Evolutionary conservation across 2,888 invertebrate species (phyloP).

Genomic region (Cremastobaeus sp.): DNA sequence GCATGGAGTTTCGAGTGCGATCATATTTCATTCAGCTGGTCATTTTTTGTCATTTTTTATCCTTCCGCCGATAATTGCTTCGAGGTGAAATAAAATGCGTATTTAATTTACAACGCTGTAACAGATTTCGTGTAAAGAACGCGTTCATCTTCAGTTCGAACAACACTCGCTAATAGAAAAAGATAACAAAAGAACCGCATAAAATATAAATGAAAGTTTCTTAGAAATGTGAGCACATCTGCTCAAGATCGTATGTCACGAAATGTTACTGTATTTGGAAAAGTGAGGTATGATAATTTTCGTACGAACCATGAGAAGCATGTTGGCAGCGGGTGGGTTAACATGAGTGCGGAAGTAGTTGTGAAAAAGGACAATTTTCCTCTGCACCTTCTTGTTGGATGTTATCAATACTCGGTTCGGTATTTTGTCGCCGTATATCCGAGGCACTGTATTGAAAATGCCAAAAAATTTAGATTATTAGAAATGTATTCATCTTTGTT

Average conservation of each 20-base stretch:
- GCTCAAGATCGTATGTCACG: too few species aligned
- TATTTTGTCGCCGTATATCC: constrained; percentile 81
- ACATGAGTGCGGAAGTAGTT: constrained; percentile 88
- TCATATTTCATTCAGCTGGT: constrained; percentile 23
- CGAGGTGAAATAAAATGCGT: constrained; percentile 8
- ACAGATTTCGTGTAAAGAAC: too few species aligned
- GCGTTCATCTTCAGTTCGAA: too few species aligned
- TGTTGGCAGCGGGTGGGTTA: constrained; percentile 87
- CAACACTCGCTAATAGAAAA: too few species aligned
- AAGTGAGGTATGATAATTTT: too few species aligned
- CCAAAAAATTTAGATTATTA: too few species aligned
- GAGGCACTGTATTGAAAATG: constrained; percentile 78
- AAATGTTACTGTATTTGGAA: too few species aligned
- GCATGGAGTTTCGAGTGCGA: background rate
- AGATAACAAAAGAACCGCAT: too few species aligned
- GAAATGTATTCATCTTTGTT: too few species aligned
- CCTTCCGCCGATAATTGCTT: constrained; percentile 23
- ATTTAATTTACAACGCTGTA: constrained; percentile 27
- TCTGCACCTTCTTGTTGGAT: constrained; percentile 81
- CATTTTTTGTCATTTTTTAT: constrained; percentile 16
- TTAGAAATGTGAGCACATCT: too few species aligned
- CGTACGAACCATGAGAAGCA: constrained; percentile 87
- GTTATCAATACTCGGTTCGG: constrained; percentile 81
- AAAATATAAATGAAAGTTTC: too few species aligned
- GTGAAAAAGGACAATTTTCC: constrained; percentile 87